Evolutionary conservation across 2,888 invertebrate genomes (phyloP).

Genomic region (Athalia cordata): DNA sequence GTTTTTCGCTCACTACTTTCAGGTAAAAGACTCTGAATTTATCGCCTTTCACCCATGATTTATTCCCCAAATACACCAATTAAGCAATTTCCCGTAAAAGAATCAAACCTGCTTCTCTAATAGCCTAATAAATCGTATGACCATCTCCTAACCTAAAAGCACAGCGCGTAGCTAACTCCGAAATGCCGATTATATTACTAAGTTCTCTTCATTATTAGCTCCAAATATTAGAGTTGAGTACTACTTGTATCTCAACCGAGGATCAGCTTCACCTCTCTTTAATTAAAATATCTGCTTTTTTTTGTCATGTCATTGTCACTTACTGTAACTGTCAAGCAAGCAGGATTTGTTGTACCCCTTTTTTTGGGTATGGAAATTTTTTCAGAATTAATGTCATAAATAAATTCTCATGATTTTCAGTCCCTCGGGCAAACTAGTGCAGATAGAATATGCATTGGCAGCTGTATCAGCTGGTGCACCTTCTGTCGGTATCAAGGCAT

Average conservation of each 20-base stretch:
- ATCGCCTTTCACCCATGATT: slow-evolving; percentile 37
- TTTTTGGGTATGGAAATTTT: no score
- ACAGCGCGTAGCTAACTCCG: neutral
- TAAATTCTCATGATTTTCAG: slow-evolving; percentile 76
- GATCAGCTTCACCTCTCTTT: neutral
- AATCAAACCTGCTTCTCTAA: neutral
- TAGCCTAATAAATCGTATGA: neutral
- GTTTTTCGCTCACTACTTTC: slow-evolving; percentile 94
- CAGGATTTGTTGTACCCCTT: no score
- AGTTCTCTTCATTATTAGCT: neutral
- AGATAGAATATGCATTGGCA: slow-evolving; percentile 99
- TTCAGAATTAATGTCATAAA: neutral
- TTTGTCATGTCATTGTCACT: slow-evolving; percentile 33
- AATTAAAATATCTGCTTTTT: neutral
- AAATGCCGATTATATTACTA: neutral
- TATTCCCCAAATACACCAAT: neutral
- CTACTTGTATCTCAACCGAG: neutral
- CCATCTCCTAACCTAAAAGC: slow-evolving; percentile 28
- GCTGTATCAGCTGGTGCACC: slow-evolving; percentile 99
- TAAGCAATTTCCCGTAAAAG: neutral
- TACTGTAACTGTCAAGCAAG: neutral
- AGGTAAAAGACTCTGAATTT: slow-evolving; percentile 76
- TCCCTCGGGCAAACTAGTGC: slow-evolving; percentile 99
- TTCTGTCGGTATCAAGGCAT: slow-evolving; percentile 98
- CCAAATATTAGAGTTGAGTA: neutral